Evolutionary conservation across 2,888 invertebrate species (phyloP).

Genomic region (Catocala nupta): DNA sequence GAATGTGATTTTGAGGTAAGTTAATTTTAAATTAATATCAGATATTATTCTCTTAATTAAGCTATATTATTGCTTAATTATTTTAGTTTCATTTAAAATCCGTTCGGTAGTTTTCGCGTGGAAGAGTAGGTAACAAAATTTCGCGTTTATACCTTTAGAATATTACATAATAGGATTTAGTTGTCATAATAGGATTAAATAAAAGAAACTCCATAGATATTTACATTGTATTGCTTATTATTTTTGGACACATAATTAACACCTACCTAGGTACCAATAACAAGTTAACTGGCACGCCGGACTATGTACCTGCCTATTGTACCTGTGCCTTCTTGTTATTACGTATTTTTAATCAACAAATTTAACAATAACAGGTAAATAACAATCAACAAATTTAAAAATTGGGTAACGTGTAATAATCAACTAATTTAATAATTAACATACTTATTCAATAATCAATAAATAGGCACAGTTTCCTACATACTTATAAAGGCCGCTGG

Average conservation of each 20-base stretch:
- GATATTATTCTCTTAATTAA: constrained; percentile 6
- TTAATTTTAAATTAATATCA: constrained; percentile 9
- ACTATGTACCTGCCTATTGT: constrained; percentile 3
- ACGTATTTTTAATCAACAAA: constrained; percentile 10
- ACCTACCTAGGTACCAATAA: constrained; percentile 1
- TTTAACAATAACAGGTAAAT: constrained; percentile 16
- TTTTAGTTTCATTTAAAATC: constrained; percentile 8
- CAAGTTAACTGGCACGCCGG: constrained; percentile 5
- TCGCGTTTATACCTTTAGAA: constrained; percentile 2
- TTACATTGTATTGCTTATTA: constrained; percentile 2
- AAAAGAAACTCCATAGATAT: constrained; percentile 15
- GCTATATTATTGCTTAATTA: constrained; percentile 13
- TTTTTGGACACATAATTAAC: constrained; percentile 2
- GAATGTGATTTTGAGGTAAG: constrained; percentile 18
- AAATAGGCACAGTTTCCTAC: constrained; percentile 19
- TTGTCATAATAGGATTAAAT: constrained; percentile 5
- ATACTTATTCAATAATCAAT: constrained; percentile 5
- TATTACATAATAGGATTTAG: constrained; percentile 2
- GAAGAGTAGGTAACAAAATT: constrained; percentile 5
- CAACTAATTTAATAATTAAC: constrained; percentile 19
- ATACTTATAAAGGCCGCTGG: constrained; percentile 20
- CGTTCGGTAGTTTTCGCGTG: background rate
- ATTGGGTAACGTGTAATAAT: constrained; percentile 14
- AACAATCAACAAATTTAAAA: constrained; percentile 20
- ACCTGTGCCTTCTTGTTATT: constrained; percentile 5